Evolutionary conservation across 2,797 vertebrate genomes (phyloP), one percentile per base, ranked within the genome.

Genomic region (Acipenser ruthenus): DNA sequence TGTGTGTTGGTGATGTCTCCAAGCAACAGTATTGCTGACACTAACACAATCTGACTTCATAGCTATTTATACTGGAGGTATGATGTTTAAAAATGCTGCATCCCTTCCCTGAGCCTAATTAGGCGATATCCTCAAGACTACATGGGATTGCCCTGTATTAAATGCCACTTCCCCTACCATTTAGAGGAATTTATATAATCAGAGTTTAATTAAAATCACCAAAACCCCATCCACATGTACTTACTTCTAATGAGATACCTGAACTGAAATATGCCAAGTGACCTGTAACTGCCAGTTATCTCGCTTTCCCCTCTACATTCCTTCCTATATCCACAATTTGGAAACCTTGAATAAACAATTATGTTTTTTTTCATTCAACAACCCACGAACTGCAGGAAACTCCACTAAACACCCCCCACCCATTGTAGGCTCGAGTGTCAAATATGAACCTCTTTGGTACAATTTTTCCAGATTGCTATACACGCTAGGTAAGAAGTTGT

Each of bases 1-100:
- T 63, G 52, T 69, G 65, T 71, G 47, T 66, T 70, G 66, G 66
- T 65, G 15, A 13, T 11, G 68, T 72, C 68, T 70, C 71, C 62
- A 62, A 55, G 72, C 69, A 69, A 74, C 70, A 49, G 63, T n/a
- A n/a, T 7, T 59, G 58, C 61, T 13, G 61, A 50, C 47, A 67
- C 65, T 64, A 70, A 68, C 66, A 69, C 1, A 65, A 64, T 50
- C 71, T 62, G 62, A 66, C 65, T 59, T 47, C 12, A 60, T 50
- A 47, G 59, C 9, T 63, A 60, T 65, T 62, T 67, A 69, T 59
- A 60, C 64, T 61, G 49, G 59, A 59, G 50, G 66, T 63, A 67
- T 47, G 53, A 53, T 70, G 69, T 70, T 66, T 70, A 66, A 60
- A 68, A 73, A 66, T 12, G 60, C 64, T 50, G 55, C 61, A 69